Percentiles rank a stretch among this genome's conserved stretches.
phyloP scores from a whole-genome alignment of 2,113 vertebrate species.

The Thinocorus orbignyianus region DNA sequence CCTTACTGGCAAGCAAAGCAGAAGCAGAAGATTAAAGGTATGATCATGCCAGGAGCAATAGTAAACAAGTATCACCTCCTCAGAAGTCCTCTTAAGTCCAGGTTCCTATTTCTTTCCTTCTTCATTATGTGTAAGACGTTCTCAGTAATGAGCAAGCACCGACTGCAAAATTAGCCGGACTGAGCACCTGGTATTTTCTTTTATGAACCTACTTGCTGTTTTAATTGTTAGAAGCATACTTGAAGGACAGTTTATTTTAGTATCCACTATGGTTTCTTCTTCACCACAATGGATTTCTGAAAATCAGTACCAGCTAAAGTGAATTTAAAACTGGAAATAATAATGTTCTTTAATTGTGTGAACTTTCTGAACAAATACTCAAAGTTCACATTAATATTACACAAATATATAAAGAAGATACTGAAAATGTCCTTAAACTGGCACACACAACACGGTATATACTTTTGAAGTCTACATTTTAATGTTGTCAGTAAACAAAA shows the following conservation, averaged over 20 bases:
- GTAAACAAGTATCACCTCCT: not conserved
- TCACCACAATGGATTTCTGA: not conserved
- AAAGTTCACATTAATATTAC: not conserved
- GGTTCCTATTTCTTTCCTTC: not conserved
- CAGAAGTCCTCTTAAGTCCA: not conserved
- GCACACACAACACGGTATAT: not conserved
- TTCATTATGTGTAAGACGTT: not conserved
- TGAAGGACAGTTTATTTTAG: not conserved
- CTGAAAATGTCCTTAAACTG: not conserved
- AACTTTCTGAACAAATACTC: not conserved
- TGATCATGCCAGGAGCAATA: not conserved
- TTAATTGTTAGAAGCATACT: not conserved
- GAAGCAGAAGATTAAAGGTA: conserved; percentile 16
- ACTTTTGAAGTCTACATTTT: not conserved
- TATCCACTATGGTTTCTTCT: not conserved
- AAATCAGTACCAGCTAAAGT: not conserved
- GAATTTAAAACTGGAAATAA: not conserved
- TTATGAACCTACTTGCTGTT: not conserved
- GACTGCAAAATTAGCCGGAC: not conserved
- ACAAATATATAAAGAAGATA: not conserved
- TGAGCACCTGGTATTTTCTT: not conserved
- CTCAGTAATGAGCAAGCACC: not conserved
- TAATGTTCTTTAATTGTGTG: not conserved
- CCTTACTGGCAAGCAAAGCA: not conserved
- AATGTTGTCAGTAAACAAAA: not conserved